Evolutionary conservation across 1,140 invertebrate genomes (phyloP).

Genomic region (Macrobrachium rosenbergii): DNA sequence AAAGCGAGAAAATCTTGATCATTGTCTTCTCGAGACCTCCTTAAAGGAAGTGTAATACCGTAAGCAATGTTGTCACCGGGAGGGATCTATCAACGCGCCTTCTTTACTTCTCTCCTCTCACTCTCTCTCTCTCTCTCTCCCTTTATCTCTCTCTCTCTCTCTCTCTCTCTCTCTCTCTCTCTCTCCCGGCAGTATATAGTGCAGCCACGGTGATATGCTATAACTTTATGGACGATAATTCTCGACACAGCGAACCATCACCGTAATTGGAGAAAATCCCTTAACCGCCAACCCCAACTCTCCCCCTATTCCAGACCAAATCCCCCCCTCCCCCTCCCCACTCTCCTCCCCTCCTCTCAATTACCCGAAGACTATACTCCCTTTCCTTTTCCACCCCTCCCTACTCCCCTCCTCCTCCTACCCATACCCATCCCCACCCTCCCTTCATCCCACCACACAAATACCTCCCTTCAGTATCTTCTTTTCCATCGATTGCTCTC

Average conservation of each 20-base stretch:
- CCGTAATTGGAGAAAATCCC: conserved; percentile 26
- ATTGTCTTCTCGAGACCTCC: too few species aligned
- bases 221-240: conserved; percentile 35
- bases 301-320: not conserved
- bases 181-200: not conserved
- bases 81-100: not conserved
- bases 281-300: not conserved
- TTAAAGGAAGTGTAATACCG: too few species aligned
- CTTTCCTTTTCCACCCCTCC: too few species aligned
- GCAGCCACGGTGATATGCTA: too few species aligned
- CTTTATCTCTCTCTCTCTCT: not conserved
- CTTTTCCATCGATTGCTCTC: too few species aligned
- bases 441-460: too few species aligned
- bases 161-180: not conserved
- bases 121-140: conserved; percentile 20
- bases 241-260: conserved; percentile 5
- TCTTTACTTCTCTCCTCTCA: not conserved
- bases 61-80: not conserved
- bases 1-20: too few species aligned
- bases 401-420: too few species aligned
- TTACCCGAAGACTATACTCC: too few species aligned
- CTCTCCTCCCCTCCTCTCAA: too few species aligned
- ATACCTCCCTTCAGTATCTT: too few species aligned
- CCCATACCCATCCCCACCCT: too few species aligned
- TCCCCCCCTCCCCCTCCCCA: not conserved